Base-by-base conservation (phyloP, 2,888 invertebrate species). In the Eupsilia transversa region DNA sequence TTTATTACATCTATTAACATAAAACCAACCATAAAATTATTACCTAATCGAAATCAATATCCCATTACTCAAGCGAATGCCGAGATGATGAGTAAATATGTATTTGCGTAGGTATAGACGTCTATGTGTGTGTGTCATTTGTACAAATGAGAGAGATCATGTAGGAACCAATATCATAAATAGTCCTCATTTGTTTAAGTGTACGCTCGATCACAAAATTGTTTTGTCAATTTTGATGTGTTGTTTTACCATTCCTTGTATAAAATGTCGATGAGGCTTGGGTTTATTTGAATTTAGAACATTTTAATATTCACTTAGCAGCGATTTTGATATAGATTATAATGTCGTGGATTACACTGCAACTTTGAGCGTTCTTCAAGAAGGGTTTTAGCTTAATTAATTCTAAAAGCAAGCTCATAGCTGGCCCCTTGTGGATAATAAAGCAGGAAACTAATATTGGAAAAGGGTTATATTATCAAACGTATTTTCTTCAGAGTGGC, bases 41-140 rank as follows among this genome's bases (percentile, higher is more conserved):
- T 87, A 65, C 81, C 65, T 79, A 82, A 84, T 80, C 67, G 66
- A 77, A 80, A 87, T 80, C 79, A 82, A 83, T 86, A 83, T 68
- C 56, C 73, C 67, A 87, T 87, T 80, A 87, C 77, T 85, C 83
- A 83, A 70, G 67, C 79, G 68, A 68, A 84, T 78, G 79, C 66
- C 64, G 61, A 56, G 67, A 52, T 82, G 75, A 82, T 83, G 74
- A 79, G 60, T 84, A 80, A 63, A 71, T 83, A 80, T 82, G 65
- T 82, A 57, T 82, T 83, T 82, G 87, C 81, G 86, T 87, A 84
- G 83, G 87, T 74, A 76, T 74, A 64, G 5, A 38, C 35, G 35
- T 66, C 3, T 74, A 33, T 71, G 49, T 73, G 72, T 78, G 79
- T 49, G 70, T 77, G 69, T 72, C 35, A 80, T 84, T 80, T 75